Percentiles rank a stretch among this genome's conserved stretches.
phyloP scores from a whole-genome alignment of 2,888 invertebrate species.

The Osmoderma eremita region DNA sequence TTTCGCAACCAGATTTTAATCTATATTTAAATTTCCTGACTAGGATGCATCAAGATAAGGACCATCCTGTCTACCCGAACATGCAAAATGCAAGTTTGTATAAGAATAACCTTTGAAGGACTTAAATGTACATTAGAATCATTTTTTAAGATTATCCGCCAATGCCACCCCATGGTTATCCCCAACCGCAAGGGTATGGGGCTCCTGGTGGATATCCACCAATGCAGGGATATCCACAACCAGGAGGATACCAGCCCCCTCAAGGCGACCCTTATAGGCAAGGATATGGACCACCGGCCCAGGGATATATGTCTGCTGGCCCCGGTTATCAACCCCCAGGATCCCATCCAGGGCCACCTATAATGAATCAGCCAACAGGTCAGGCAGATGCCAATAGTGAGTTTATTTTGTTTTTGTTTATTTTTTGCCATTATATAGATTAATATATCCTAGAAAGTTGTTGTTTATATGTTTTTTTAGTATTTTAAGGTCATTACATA shows the following conservation, averaged over 20 bases:
- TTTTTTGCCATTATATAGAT: not conserved
- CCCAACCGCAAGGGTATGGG: conserved; percentile 57
- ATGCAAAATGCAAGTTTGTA: conserved; percentile 58
- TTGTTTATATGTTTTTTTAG: no score
- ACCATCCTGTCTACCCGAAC: conserved; percentile 45
- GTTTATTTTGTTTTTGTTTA: conserved; percentile 16
- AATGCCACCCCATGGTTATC: conserved; percentile 41
- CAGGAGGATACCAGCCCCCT: conserved; percentile 45
- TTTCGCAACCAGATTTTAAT: conserved; percentile 21
- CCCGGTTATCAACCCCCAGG: conserved; percentile 46
- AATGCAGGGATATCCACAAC: conserved; percentile 31
- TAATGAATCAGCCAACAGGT: conserved; percentile 56
- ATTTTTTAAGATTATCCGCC: conserved; percentile 45
- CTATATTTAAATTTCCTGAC: conserved; percentile 27
- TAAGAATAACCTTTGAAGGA: conserved; percentile 1
- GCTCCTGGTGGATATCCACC: conserved; percentile 47
- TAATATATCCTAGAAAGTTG: not conserved
- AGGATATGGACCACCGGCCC: conserved; percentile 57
- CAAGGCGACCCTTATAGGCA: conserved; percentile 38
- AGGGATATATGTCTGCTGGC: conserved; percentile 51
- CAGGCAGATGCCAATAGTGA: conserved; percentile 46
- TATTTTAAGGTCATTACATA: no score
- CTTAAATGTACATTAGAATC: conserved; percentile 5
- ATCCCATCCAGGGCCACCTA: conserved; percentile 65
- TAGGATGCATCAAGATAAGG: conserved; percentile 20